phyloP scores from a whole-genome alignment of 2,797 vertebrate species.

The Sciurus vulgaris region DNA sequence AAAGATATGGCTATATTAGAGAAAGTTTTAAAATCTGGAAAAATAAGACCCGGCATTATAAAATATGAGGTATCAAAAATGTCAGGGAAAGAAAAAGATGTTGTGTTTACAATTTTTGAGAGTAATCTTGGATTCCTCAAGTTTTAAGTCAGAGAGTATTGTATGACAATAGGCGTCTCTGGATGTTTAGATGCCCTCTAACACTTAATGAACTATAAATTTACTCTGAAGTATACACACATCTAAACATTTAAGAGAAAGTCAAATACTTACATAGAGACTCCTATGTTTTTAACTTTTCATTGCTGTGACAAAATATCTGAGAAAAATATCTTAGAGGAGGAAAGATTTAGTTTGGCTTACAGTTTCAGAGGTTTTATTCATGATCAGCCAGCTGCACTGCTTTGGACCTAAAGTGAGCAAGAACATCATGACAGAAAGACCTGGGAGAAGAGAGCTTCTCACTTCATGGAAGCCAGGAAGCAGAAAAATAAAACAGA shows the following conservation, averaged over 20 bases:
- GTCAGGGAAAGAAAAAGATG: neutral
- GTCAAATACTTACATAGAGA: neutral
- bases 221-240: neutral
- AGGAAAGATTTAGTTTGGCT: too few species aligned
- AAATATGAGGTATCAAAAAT: neutral
- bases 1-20: neutral
- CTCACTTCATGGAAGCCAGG: too few species aligned
- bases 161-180: neutral
- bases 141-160: neutral
- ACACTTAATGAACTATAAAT: neutral
- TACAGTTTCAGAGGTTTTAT: too few species aligned
- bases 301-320: too few species aligned
- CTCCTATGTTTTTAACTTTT: neutral
- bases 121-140: neutral
- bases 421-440: too few species aligned
- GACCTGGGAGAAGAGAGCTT: too few species aligned
- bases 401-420: too few species aligned
- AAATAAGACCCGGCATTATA: neutral
- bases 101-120: neutral
- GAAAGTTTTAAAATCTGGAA: neutral
- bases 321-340: too few species aligned
- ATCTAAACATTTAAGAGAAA: constrained; percentile 21
- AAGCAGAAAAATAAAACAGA: too few species aligned
- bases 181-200: neutral
- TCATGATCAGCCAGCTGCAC: too few species aligned